Percentiles rank a stretch among this genome's conserved stretches.
Conservation (phyloP, 2,113 vertebrate species). For the zebrafish (Danio rerio) region GRCz12tu NC_133197.1:13760501-13761000, state of each 20-base stretch:
- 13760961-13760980: not conserved
- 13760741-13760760: constrained; percentile 78
- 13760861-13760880: constrained; percentile 85
- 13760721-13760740: constrained; percentile 82
- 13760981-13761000: not conserved
- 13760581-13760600: too few species aligned
- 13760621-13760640: too few species aligned
- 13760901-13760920: not conserved
- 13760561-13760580: too few species aligned
- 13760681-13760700: not conserved
- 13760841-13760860: constrained; percentile 77
- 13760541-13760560: too few species aligned
- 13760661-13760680: too few species aligned
- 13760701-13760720: not conserved
- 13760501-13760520: too few species aligned
- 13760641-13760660: too few species aligned
- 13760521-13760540: too few species aligned
- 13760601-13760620: too few species aligned
- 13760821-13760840: constrained; percentile 80
- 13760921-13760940: not conserved
- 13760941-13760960: not conserved
- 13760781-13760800: constrained; percentile 65
- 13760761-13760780: constrained; percentile 70
- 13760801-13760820: constrained; percentile 77
- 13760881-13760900: constrained; percentile 22